Evolutionary conservation across 1,140 invertebrate species (phyloP), one percentile per base, ranked within the genome.

Genomic region (Ceratoteleas bidentatus): DNA sequence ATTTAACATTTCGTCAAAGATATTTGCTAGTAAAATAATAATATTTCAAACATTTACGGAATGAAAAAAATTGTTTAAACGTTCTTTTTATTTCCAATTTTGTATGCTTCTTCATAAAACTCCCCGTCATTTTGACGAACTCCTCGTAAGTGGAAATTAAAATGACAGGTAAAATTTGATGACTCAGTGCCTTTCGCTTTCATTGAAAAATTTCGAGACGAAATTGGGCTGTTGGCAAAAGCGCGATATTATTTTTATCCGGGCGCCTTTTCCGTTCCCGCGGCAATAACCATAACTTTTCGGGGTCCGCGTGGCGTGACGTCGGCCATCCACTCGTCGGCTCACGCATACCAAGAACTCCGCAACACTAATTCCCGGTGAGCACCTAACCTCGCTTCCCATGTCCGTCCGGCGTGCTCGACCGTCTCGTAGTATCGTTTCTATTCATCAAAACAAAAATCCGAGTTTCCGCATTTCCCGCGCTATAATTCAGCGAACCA

Each of bases 261-360:
- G 69, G 58, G 62, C 58, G 75, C 68, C 81, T 84, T 85, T 87
- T 65, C 79, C 84, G 81, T 83, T 85, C 84, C 81, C 84, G 73
- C 80, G 85, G 85, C 88, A 85, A 87, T 89, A 88, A 88, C 88
- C 89, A 89, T 91, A 90, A 90, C 80, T 90, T 89, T 87, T 86
- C 79, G 76, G 83, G 84, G 70, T 82, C 81, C 85, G 85, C 76
- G 83, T 90, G 85, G 86, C 89, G 88, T 89, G 89, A 90, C 87
- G 88, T 82, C 70, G 85, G 83, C 87, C 87, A 90, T 90, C 88
- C 86, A 84, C 85, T 88, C 87, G 84, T 74, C 77, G 83, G 80
- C 88, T 85, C 85, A 88, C 86, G 86, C 88, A 89, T 87, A 88
- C 87, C 85, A 73, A 87, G 73, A 85, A 74, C 81, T 80, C 80